Conservation (phyloP, 35 echinoderm and acorn worm species). For the Apostichopus californicus region DNA sequence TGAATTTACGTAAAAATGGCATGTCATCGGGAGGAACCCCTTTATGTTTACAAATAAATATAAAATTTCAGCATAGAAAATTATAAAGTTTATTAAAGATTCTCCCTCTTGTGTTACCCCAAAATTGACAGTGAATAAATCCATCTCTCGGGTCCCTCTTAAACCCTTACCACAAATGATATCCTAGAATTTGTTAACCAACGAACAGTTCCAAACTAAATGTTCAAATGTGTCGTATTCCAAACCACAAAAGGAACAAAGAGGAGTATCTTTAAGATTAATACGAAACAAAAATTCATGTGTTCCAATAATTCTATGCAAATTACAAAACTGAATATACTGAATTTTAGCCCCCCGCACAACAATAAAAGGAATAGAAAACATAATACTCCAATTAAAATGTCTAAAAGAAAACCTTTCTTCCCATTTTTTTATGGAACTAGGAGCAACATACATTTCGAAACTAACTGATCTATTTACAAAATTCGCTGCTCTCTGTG, state of each 20-base stretch:
- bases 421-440: background rate
- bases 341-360: background rate
- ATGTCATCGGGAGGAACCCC: background rate
- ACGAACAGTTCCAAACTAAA: background rate
- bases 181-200: background rate
- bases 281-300: background rate
- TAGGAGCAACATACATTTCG: no score
- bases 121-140: no score
- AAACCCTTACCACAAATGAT: background rate
- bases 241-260: background rate
- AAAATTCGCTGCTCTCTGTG: background rate
- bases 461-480: background rate
- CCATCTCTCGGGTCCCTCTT: background rate
- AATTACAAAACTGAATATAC: background rate
- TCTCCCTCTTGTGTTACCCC: no score
- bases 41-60: background rate
- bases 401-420: background rate
- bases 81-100: background rate
- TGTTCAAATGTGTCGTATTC: background rate
- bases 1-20: no score
- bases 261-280: background rate
- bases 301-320: background rate
- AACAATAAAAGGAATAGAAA: background rate
- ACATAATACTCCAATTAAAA: background rate
- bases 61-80: background rate